Evolutionary conservation across 2,113 vertebrate species (phyloP).

Genomic region (Engraulis encrasicolus): DNA sequence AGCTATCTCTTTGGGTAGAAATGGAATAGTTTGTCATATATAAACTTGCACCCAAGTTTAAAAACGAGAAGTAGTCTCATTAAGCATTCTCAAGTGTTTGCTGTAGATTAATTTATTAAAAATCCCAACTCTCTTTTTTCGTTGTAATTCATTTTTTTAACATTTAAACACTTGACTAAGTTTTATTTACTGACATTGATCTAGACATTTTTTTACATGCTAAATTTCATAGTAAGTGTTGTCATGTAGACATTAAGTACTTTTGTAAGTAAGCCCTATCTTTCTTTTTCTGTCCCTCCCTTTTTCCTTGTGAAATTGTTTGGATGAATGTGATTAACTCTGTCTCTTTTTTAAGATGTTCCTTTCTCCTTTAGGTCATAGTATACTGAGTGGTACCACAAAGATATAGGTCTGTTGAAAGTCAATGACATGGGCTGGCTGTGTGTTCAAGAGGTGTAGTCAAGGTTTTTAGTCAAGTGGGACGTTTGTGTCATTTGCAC

Average conservation of each 20-base stretch:
- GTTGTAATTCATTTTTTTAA: conserved; percentile 67
- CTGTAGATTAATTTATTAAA: conserved; percentile 59
- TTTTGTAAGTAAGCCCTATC: conserved; percentile 92
- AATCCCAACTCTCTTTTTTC: conserved; percentile 68
- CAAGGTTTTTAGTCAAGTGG: conserved; percentile 83
- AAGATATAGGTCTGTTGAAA: conserved; percentile 96
- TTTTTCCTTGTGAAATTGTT: conserved; percentile 89
- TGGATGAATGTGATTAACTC: conserved; percentile 97
- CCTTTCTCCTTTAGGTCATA: conserved; percentile 96
- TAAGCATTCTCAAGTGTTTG: conserved; percentile 59
- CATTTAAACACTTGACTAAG: conserved; percentile 66
- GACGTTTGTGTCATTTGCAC: not conserved
- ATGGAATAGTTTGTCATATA: conserved; percentile 98
- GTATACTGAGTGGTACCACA: conserved; percentile 92
- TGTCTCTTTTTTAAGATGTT: conserved; percentile 95
- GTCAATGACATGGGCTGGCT: conserved; percentile 75
- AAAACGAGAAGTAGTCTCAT: conserved; percentile 33
- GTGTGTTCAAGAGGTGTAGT: conserved; percentile 82
- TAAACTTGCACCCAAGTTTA: conserved; percentile 80
- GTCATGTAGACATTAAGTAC: conserved; percentile 88
- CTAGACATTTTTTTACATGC: conserved; percentile 63
- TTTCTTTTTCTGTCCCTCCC: conserved; percentile 76
- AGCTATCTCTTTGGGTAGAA: conserved; percentile 65
- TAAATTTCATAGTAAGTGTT: conserved; percentile 88
- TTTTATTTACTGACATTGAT: conserved; percentile 75